phyloP scores from a whole-genome alignment of 1,140 invertebrate species.

The Coelopa frigida region DNA sequence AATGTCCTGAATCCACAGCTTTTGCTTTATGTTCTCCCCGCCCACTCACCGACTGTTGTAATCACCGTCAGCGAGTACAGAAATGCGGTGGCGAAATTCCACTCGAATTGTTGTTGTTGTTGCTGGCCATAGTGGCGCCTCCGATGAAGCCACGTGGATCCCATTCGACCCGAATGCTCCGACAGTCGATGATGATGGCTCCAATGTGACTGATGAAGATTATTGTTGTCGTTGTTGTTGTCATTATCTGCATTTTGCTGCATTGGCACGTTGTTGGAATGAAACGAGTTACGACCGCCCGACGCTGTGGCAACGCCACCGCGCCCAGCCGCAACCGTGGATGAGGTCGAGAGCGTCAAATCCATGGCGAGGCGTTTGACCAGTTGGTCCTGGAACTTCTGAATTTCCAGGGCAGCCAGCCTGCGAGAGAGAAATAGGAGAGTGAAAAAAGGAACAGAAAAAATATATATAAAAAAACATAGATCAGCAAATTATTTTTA shows the following conservation, averaged over 20 bases:
- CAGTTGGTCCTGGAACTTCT: conserved; percentile 12
- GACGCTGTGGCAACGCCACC: neutral
- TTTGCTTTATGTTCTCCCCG: neutral
- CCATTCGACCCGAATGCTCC: too few species aligned
- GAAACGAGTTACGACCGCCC: neutral
- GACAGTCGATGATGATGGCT: too few species aligned
- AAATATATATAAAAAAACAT: neutral
- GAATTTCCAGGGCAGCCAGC: conserved; percentile 11
- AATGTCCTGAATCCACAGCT: neutral
- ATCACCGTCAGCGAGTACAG: conserved; percentile 7
- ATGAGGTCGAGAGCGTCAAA: conserved; percentile 9
- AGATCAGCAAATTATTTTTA: neutral
- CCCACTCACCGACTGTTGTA: conserved; percentile 9
- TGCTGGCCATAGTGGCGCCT: neutral
- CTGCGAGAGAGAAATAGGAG: neutral
- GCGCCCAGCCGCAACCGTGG: neutral
- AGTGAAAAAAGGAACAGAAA: neutral
- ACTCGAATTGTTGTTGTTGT: conserved; percentile 10
- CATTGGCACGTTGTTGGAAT: conserved; percentile 6
- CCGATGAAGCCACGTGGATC: conserved; percentile 3
- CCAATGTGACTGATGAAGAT: too few species aligned
- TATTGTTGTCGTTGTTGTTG: neutral
- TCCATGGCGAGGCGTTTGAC: conserved; percentile 12
- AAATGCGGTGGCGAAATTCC: conserved; percentile 10
- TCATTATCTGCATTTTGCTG: neutral